Percentiles rank a stretch among this genome's conserved stretches.
phyloP scores from a whole-genome alignment of 1,140 invertebrate species.

The Lordiphosa stackelbergi region DNA sequence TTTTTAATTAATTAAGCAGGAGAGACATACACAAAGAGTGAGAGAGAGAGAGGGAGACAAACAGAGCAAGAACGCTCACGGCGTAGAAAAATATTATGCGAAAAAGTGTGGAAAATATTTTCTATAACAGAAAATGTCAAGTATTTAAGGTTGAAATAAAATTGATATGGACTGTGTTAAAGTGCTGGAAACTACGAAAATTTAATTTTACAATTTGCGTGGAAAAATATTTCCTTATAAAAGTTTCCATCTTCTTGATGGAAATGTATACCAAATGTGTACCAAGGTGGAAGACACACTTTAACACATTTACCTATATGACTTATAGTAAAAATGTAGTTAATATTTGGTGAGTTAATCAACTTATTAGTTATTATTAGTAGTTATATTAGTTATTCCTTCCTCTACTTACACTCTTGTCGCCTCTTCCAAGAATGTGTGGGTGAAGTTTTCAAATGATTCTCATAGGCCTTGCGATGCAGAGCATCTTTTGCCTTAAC shows the following conservation, averaged over 20 bases:
- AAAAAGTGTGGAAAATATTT: conserved; percentile 27
- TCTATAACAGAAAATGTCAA: conserved; percentile 24
- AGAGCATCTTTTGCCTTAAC: conserved; percentile 46
- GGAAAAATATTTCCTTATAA: too few relatives aligned
- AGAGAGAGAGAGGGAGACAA: background rate
- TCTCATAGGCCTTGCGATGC: conserved; percentile 37
- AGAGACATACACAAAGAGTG: conserved; percentile 13
- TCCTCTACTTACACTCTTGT: conserved; percentile 31
- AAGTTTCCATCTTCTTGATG: too few relatives aligned
- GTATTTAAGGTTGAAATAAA: conserved; percentile 20
- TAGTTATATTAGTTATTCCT: too few relatives aligned
- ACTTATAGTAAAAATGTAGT: too few relatives aligned
- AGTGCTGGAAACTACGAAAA: too few relatives aligned
- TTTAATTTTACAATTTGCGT: too few relatives aligned
- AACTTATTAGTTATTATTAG: too few relatives aligned
- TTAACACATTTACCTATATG: too few relatives aligned
- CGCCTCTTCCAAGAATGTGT: conserved; percentile 15
- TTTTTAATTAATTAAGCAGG: conserved; percentile 70
- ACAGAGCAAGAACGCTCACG: background rate
- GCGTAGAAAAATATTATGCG: conserved; percentile 40
- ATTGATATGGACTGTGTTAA: too few relatives aligned
- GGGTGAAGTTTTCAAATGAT: conserved; percentile 21
- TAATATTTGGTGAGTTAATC: too few relatives aligned
- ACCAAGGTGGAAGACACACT: too few relatives aligned
- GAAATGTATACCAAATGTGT: too few relatives aligned